Base-by-base conservation (phyloP, 2,888 invertebrate species). In the Apamea monoglypha region DNA sequence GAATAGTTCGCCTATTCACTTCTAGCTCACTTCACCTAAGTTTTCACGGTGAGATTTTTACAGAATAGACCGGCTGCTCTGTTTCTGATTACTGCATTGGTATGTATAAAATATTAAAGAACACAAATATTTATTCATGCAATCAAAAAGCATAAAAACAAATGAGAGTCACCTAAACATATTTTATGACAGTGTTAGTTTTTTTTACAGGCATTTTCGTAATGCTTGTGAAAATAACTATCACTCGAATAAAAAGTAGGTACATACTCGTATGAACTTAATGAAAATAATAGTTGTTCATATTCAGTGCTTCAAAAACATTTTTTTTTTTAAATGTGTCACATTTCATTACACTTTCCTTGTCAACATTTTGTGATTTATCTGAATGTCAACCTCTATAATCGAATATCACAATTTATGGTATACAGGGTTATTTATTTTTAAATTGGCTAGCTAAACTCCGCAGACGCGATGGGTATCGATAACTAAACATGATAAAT, bases 351-450 rank as follows among this genome's bases (percentile, higher is more conserved):
- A 12, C 25, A 56, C 25, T 75, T 76, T 78, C 71, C 68, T 47
- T 21, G 36, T 2, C 36, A 36, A 63, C 70, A 68, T 29, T 81
- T 72, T 47, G 32, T 81, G 71, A 86, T 70, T 70, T 81, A 85
- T 78, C 75, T 78, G 61, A 80, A 79, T 66, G 78, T 66, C 18
- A 82, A 25, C 66, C 25, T 76, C 87, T 87, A 89, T 87, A 87
- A 88, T 78, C 74, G 72, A 89, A 90, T 71, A 89, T 88, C 61
- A 66, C 80, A 87, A n/a, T 5, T 21, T 50, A 21, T 50, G 0
- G 25, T 10, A 25, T 25, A 25, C 1, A 12, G 10, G 3, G 25
- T 56, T 56, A 10, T 56, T 56, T 50, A 14, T 50, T 50, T 50
- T 53, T 25, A 25, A 25, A 56, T 12, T 56, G 25, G 25, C 25